Conservation (phyloP, 1,140 invertebrate genomes). For the Hirudo medicinalis region DNA sequence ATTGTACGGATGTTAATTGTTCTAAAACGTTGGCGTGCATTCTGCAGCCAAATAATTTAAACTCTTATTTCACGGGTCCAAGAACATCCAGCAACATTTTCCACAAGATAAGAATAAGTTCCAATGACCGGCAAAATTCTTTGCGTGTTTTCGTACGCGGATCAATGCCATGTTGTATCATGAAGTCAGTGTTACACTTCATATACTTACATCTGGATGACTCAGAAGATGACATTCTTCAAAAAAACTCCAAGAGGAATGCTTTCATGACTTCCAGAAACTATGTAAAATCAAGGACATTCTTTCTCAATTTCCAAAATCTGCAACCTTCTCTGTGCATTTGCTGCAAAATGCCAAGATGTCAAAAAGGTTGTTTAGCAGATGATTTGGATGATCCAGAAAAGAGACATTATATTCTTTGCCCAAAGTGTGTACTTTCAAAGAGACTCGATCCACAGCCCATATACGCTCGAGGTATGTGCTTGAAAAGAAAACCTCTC, state of each 20-base stretch:
- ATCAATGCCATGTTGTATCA: conserved; percentile 20
- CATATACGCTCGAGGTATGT: conserved; percentile 17
- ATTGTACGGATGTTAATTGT: conserved; percentile 16
- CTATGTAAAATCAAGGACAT: conserved; percentile 8
- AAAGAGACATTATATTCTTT: conserved; percentile 16
- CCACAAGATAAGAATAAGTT: conserved; percentile 19
- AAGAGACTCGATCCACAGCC: conserved; percentile 19
- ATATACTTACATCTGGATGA: conserved; percentile 22
- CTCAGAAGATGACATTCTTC: conserved; percentile 11
- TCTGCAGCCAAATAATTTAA: too few species aligned
- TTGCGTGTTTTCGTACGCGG: conserved; percentile 16
- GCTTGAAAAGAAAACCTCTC: conserved; percentile 17
- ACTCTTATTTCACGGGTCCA: neutral
- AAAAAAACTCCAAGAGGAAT: neutral
- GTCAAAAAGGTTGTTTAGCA: neutral
- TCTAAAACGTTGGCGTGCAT: neutral
- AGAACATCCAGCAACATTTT: conserved; percentile 14
- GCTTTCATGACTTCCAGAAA: neutral
- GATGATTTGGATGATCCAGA: conserved; percentile 9
- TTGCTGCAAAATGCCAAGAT: neutral
- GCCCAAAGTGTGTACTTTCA: conserved; percentile 22
- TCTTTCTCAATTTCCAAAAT: conserved; percentile 1
- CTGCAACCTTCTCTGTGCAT: neutral
- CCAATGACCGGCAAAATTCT: neutral
- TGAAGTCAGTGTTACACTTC: conserved; percentile 19